Percentiles rank a stretch among this genome's conserved stretches.
Conservation (phyloP, 1,140 invertebrate species). For the Nasonia vitripennis region DNA sequence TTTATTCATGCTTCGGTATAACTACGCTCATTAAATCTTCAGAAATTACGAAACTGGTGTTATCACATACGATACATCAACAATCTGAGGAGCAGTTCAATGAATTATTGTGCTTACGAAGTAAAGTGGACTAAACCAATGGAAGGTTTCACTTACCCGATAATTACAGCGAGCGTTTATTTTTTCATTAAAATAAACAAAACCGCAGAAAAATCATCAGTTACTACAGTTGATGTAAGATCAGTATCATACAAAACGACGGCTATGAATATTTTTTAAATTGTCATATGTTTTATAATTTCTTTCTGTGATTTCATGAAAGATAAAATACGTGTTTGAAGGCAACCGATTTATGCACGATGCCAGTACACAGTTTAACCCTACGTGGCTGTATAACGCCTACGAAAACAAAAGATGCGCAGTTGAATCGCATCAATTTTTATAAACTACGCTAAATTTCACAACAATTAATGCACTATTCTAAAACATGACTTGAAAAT, state of each 20-base stretch:
- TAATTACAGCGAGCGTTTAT: slow-evolving; percentile 59
- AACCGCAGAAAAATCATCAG: slow-evolving; percentile 26
- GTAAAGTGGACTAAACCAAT: slow-evolving; percentile 65
- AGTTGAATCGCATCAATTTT: not conserved
- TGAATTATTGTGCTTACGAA: slow-evolving; percentile 57
- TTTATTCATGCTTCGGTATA: not conserved
- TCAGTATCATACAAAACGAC: slow-evolving; percentile 54
- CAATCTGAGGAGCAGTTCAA: slow-evolving; percentile 18
- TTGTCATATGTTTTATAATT: not conserved
- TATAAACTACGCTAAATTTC: not conserved
- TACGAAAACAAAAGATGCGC: slow-evolving; percentile 16
- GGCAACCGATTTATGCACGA: slow-evolving; percentile 58
- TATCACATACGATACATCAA: slow-evolving; percentile 56
- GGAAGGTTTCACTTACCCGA: slow-evolving; percentile 60
- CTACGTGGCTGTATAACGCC: slow-evolving; percentile 56
- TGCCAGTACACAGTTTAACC: slow-evolving; percentile 55
- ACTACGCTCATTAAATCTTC: not conserved
- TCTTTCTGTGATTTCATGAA: slow-evolving; percentile 3
- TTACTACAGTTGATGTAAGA: slow-evolving; percentile 43
- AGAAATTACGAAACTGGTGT: slow-evolving; percentile 61
- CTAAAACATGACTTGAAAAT: not conserved
- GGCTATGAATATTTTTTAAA: not conserved
- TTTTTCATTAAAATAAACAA: slow-evolving; percentile 53
- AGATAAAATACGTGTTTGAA: slow-evolving; percentile 62
- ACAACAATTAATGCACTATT: not conserved